Conservation (phyloP, 2,888 invertebrate genomes). For the Pyrocoelia pectoralis region DNA sequence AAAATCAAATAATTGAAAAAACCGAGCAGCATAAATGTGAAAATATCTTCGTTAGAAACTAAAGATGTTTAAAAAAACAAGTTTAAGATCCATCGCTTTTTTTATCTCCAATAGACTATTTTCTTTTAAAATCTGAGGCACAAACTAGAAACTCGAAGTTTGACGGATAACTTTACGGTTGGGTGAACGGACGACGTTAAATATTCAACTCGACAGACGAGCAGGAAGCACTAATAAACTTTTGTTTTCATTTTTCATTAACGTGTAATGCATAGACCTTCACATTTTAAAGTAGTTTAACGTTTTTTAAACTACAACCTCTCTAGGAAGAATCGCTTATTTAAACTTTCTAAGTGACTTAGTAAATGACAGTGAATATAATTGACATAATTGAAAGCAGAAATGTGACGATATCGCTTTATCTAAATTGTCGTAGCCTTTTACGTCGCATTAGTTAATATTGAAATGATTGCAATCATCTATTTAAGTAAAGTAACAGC, state of each 20-base stretch:
- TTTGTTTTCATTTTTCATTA: constrained; percentile 1
- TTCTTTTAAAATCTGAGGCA: neutral
- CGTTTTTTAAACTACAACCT: neutral
- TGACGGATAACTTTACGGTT: neutral
- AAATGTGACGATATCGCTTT: too few relatives aligned
- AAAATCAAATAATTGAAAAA: too few relatives aligned
- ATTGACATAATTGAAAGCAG: too few relatives aligned
- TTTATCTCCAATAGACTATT: neutral
- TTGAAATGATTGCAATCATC: too few relatives aligned
- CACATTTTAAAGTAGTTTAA: neutral
- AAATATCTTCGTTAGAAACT: too few relatives aligned
- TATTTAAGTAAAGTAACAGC: too few relatives aligned
- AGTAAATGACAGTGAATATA: too few relatives aligned
- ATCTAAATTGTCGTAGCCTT: too few relatives aligned
- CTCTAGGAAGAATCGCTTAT: neutral
- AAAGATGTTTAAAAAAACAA: too few relatives aligned
- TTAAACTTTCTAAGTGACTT: too few relatives aligned
- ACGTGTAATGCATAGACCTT: neutral
- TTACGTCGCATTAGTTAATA: too few relatives aligned
- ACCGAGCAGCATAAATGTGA: too few relatives aligned
- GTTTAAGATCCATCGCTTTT: neutral
- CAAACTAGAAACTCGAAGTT: neutral
- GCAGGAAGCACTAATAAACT: neutral
- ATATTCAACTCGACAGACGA: neutral
- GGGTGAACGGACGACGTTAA: neutral